phyloP scores from a whole-genome alignment of 2,113 vertebrate genomes.

The Anguilla japonica region DNA sequence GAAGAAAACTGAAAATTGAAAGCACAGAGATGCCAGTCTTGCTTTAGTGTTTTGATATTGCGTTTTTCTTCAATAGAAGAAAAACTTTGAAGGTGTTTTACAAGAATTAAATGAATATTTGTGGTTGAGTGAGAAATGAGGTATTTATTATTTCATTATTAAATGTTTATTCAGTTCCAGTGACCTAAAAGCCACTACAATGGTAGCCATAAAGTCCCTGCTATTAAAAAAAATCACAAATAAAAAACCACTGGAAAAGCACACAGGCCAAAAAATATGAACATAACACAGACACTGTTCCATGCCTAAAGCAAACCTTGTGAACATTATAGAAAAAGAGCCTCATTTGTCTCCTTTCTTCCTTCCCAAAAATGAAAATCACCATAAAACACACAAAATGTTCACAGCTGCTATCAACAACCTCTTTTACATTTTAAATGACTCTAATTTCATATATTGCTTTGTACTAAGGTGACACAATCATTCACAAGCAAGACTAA shows the following conservation, averaged over 20 bases:
- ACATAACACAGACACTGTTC: neutral
- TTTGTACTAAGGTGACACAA: conserved; percentile 67
- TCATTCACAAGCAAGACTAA: conserved; percentile 67
- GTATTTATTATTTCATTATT: neutral
- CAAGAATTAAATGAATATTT: no score
- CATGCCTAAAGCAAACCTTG: neutral
- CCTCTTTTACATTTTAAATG: conserved; percentile 46
- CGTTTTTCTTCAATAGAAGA: no score
- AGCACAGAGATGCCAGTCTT: neutral
- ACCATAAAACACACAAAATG: conserved; percentile 36
- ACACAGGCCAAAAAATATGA: conserved; percentile 1
- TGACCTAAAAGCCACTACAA: neutral
- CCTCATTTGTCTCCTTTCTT: neutral
- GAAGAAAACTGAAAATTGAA: neutral
- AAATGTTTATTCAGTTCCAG: neutral
- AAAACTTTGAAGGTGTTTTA: no score
- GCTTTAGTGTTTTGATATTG: no score
- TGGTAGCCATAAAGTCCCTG: neutral
- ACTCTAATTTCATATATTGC: conserved; percentile 55
- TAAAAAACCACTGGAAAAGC: neutral
- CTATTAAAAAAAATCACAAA: neutral
- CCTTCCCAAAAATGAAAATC: conserved; percentile 5
- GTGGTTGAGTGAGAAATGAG: no score
- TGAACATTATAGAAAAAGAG: neutral
- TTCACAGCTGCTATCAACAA: conserved; percentile 36